phyloP scores from a whole-genome alignment of 2,797 vertebrate species.

The Megaceryle alcyon region DNA sequence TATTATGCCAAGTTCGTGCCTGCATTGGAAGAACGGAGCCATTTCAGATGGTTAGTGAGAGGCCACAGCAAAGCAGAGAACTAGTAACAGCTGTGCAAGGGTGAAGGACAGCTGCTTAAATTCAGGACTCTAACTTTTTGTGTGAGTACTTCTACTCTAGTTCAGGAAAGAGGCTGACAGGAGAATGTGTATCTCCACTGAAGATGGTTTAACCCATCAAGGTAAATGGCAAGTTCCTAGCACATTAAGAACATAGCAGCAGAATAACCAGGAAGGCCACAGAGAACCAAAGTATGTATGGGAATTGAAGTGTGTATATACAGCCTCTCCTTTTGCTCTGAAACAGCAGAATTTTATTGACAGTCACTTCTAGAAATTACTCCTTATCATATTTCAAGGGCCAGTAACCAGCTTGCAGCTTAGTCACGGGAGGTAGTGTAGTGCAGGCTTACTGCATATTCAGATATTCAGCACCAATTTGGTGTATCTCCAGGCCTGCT shows the following conservation, averaged over 20 bases:
- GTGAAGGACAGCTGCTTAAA: background rate
- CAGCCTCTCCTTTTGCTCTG: background rate
- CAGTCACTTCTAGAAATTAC: background rate
- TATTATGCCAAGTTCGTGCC: background rate
- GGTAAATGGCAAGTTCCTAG: background rate
- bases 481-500: background rate
- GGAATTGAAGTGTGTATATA: background rate
- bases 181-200: background rate
- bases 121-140: background rate
- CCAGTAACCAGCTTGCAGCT: background rate
- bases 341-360: background rate
- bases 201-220: background rate
- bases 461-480: background rate
- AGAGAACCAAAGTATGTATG: background rate
- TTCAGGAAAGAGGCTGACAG: background rate
- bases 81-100: background rate
- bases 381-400: background rate
- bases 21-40: background rate
- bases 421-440: background rate
- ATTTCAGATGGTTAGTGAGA: background rate
- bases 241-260: background rate
- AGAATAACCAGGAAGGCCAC: background rate
- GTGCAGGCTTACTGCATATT: background rate
- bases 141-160: background rate
- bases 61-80: background rate